Evolutionary conservation across 2,888 invertebrate species (phyloP).

Genomic region (Mystacides longicornis): DNA sequence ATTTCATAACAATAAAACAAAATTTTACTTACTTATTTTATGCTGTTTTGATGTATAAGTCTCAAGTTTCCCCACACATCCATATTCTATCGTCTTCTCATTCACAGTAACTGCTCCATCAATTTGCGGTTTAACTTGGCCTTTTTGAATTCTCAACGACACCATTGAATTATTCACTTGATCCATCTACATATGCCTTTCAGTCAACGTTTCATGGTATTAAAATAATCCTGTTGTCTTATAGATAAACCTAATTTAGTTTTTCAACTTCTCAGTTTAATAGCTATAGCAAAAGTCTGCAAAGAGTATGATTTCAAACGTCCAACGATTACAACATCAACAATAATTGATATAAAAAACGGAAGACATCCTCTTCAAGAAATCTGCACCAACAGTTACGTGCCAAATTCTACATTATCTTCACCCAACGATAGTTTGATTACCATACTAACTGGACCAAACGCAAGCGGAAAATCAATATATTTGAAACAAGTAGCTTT

Average conservation of each 20-base stretch:
- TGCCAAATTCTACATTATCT: conserved; percentile 65
- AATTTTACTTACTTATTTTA: too few relatives aligned
- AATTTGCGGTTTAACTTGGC: too few relatives aligned
- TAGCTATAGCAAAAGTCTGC: conserved; percentile 59
- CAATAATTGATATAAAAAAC: conserved; percentile 52
- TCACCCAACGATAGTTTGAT: conserved; percentile 50
- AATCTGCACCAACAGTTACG: conserved; percentile 55
- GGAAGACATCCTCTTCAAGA: conserved; percentile 77
- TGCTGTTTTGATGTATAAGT: too few relatives aligned
- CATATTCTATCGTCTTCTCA: too few relatives aligned
- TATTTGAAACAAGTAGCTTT: conserved; percentile 81
- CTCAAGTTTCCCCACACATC: too few relatives aligned
- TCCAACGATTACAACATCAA: conserved; percentile 51
- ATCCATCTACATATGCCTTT: too few relatives aligned
- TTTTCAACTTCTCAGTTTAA: conserved; percentile 49
- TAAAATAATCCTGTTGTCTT: too few relatives aligned
- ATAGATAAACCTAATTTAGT: neutral
- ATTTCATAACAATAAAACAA: too few relatives aligned
- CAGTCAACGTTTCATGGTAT: too few relatives aligned
- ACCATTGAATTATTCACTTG: too few relatives aligned
- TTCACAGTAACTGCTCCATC: too few relatives aligned
- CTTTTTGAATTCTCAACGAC: too few relatives aligned
- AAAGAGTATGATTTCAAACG: conserved; percentile 58
- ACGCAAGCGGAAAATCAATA: conserved; percentile 87
- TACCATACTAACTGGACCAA: conserved; percentile 82